phyloP scores from a whole-genome alignment of 2,888 invertebrate species.

The Spodoptera picta region DNA sequence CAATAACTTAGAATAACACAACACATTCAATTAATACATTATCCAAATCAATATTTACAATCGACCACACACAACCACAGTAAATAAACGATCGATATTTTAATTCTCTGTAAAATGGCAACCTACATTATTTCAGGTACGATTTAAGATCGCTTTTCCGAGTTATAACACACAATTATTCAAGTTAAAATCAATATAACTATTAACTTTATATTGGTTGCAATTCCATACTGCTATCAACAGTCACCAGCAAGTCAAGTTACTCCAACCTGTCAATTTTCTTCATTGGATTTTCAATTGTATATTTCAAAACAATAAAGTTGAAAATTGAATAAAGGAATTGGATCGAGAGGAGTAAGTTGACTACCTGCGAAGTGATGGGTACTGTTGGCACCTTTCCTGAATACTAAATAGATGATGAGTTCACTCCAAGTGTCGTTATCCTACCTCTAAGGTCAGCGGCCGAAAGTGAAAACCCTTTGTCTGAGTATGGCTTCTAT shows the following conservation, averaged over 20 bases:
- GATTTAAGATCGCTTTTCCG: conserved; percentile 35
- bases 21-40: too few species aligned
- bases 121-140: conserved; percentile 19
- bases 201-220: conserved; percentile 17
- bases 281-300: too few species aligned
- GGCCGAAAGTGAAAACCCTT: conserved; percentile 75
- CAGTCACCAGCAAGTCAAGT: conserved; percentile 15
- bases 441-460: conserved; percentile 73
- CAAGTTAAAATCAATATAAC: conserved; percentile 33
- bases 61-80: too few species aligned
- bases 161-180: conserved; percentile 39
- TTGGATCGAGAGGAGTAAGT: too few species aligned
- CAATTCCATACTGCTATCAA: conserved; percentile 40
- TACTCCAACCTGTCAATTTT: too few species aligned
- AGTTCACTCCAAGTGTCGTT: conserved; percentile 67
- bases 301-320: too few species aligned
- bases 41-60: too few species aligned
- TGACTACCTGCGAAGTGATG: conserved; percentile 15
- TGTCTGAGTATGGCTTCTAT: conserved; percentile 29
- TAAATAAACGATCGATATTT: conserved; percentile 14
- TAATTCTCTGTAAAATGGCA: conserved; percentile 3
- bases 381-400: conserved; percentile 40
- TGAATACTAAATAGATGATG: conserved; percentile 66
- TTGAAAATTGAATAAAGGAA: too few species aligned
- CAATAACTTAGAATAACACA: too few species aligned